Evolutionary conservation across 1,140 invertebrate genomes (phyloP), one percentile per base, ranked within the genome.

Genomic region (Druon quercuslanigerum): DNA sequence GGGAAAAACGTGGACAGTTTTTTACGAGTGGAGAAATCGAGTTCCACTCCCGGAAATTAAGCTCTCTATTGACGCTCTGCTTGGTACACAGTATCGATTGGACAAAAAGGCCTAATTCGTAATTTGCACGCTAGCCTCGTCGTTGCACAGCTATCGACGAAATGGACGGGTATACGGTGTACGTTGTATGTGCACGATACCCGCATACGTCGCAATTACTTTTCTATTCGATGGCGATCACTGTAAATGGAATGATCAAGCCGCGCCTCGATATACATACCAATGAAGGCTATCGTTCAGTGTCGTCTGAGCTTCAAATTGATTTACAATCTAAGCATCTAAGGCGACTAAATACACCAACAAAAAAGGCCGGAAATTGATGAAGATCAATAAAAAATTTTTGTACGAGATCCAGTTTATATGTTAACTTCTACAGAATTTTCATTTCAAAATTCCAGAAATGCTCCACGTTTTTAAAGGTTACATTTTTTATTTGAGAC

Each of bases 31-130:
- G 20, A 60, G 57, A 66, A 66, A 66, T 66, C n/a, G 33, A 66
- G 60, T 66, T 66, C 14, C 60, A 40, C 33, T 66, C 14, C 60
- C 12, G 60, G 60, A 66, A 66, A 66, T 66, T 66, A 66, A 33
- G 60, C 60, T 14, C 60, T 66, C 60, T 66, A 66, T 66, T 66
- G 60, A 66, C 60, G 25, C 33, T n/a, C 60, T 66, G 60, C 60
- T 66, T 40, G 60, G 60, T 66, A 66, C 33, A 66, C 33, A 33
- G 60, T 66, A 66, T 66, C 60, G 60, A 66, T 66, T 66, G 25
- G 13, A 16, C 40, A 66, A 66, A 66, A 66, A 40, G 60, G 60
- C 33, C 60, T 66, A 66, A 66, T 66, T 66, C 60, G 60, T 20
- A 66, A 66, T 66, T 66, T 40, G 60, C 60, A 66, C 25, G 60